These are phyloP conservation scores for Scaptomyza graminum DNA, from an alignment of 1,140 invertebrate genomes.

Conservation along the genomic window DNA sequence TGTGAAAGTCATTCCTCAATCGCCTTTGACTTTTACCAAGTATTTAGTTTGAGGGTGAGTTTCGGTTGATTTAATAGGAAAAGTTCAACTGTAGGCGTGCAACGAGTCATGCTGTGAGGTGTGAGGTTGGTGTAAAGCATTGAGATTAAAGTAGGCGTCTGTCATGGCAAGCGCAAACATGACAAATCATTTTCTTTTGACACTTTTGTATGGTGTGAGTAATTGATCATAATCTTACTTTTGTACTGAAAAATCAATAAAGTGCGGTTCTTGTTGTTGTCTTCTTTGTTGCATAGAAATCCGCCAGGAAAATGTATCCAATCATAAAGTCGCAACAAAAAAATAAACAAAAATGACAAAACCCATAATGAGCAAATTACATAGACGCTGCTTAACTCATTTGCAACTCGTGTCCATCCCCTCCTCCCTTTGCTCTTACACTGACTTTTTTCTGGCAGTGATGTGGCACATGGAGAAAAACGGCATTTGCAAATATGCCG, in stretches of 20 bases:
- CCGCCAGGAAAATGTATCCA: constrained; percentile 7
- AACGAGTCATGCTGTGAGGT: constrained; percentile 34
- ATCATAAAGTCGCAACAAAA: constrained; percentile 26
- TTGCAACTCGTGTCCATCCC: neutral
- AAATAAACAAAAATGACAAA: constrained; percentile 16
- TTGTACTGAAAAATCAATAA: too few relatives aligned
- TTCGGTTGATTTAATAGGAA: constrained; percentile 18
- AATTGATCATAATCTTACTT: neutral
- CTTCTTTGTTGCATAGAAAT: neutral
- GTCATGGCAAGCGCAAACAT: constrained; percentile 10
- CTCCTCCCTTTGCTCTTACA: neutral
- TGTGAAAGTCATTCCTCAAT: constrained; percentile 2
- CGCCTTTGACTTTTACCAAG: neutral
- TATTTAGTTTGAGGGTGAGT: constrained; percentile 9
- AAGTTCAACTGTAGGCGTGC: constrained; percentile 22
- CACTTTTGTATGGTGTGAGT: too few relatives aligned
- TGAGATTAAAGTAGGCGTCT: neutral
- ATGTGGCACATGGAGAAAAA: constrained; percentile 10
- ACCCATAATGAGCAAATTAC: constrained; percentile 63
- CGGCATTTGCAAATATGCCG: constrained; percentile 62
- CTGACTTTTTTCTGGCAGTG: constrained; percentile 20
- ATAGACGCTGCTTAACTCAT: constrained; percentile 40
- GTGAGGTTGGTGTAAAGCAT: neutral
- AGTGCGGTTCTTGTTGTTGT: too few relatives aligned
- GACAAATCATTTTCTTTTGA: neutral